Evolutionary conservation across 2,797 vertebrate genomes (phyloP), one percentile per base, ranked within the genome.

Genomic region (Hydrophis major): DNA sequence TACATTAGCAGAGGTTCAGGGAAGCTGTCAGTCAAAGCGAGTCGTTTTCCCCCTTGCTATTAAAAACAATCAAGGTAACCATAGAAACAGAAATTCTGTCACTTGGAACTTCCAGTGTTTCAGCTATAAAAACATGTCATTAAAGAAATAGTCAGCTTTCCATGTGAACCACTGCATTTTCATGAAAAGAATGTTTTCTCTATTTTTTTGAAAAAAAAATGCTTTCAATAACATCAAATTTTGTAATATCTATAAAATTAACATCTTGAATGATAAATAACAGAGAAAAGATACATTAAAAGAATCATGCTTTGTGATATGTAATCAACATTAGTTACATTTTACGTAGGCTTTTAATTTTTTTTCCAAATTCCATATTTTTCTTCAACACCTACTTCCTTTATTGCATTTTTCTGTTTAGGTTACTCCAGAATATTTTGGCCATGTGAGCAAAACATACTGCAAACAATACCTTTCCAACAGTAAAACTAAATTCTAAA

Each of bases 61-160:
- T 97, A 96, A 96, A 96, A 96, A 92, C 93, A 97, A 97, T 96
- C 93, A 96, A 89, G 66, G 95, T 96, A 96, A 63, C 96, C 91
- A 96, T 95, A 95, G 96, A 96, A 96, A 96, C 95, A 92, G 92
- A 66, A 90, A 91, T 95, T 96, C 95, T 95, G 88, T 94, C 93
- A 94, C 94, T 93, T 92, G 61, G 28, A 94, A 78, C 14, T 87
- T 95, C 93, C 92, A 94, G 78, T 28, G 56, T 89, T 94, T 94
- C 92, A 95, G 59, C 32, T 92, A 61, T 50, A 92, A 93, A 89
- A 90, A 94, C 13, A 92, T 57, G 56, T 11, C 61, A 92, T 93
- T 95, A 93, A 94, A 94, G 74, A 94, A 96, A 94, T 92, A 92
- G 91, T 50, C 28, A 90, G 86, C 90, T 92, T 93, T 95, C 87